Base-by-base conservation (phyloP, 2,113 vertebrate species). In the Manacus vitellinus region DNA sequence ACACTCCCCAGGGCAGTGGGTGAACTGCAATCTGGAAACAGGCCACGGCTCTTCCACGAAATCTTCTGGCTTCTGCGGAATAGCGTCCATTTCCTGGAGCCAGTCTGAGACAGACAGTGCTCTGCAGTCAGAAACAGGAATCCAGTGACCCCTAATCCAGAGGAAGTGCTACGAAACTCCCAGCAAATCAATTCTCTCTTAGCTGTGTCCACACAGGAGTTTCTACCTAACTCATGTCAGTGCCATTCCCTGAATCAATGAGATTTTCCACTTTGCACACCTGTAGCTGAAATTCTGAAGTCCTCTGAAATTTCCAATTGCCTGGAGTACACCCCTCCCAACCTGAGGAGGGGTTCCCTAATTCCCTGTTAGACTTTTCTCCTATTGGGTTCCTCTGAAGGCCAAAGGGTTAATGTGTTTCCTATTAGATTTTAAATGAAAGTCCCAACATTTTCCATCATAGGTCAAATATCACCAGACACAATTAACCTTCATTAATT, bases 1-100 rank as follows among this genome's bases (percentile, higher is more conserved):
- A 67, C 67, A 24, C 12, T 92, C 86, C 83, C 93, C 25, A 63
- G 91, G 68, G 93, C 77, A 89, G 85, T 14, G 70, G 92, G 73
- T 94, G 92, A 97, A 62, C 70, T 93, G 72, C 85, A 96, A 12
- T 49, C 85, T 95, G 86, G 94, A 93, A 55, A 91, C 28, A 37
- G 62, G 85, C 87, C 91, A 89, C 0, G 10, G 79, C 58, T 95
- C 85, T 95, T 96, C 88, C 85, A 89, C 41, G 61, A 94, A 92
- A 88, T 46, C 74, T 68, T 49, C 85, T 61, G 86, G 71, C 63
- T 96, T 78, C 88, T 91, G 71, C 3, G 3, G 92, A 96, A 95
- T 56, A 95, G 39, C 1, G 0, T 77, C 81, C 89, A 19, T 93
- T 96, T 93, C 93, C 92, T 94, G 95, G 84, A 97, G 95, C 68